These are phyloP conservation scores for Phallusia fumigata DNA, from an alignment of 23 tunicate species.

Conservation along the genomic window DNA sequence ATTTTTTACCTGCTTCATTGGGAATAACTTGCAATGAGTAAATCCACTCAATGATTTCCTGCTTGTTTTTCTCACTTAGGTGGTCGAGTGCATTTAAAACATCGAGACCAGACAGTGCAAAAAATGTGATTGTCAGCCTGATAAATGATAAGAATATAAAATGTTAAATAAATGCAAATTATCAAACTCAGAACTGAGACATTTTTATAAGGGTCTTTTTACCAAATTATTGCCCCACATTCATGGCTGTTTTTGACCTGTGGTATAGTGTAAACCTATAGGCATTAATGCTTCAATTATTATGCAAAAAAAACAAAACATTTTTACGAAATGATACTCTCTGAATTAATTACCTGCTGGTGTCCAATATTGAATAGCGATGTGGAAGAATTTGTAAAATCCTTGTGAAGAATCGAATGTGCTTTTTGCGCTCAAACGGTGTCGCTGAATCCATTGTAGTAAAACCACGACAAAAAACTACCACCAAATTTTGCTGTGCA, in stretches of 20 bases:
- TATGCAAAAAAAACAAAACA: no score
- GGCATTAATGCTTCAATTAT: no score
- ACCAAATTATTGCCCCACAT: no score
- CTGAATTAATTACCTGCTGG: conserved; percentile 91
- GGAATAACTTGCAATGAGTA: conserved; percentile 87
- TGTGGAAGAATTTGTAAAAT: conserved; percentile 77
- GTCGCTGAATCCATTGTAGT: neutral
- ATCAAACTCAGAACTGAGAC: no score
- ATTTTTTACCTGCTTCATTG: conserved; percentile 43
- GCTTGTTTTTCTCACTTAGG: conserved; percentile 54
- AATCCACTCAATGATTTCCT: conserved; percentile 96
- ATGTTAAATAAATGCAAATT: no score
- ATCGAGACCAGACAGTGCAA: conserved; percentile 89
- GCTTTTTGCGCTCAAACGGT: conserved; percentile 71
- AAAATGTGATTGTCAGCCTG: conserved; percentile 86
- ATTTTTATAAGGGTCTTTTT: no score
- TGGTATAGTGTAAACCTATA: no score
- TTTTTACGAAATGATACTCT: no score
- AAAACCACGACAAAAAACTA: neutral
- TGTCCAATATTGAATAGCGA: conserved; percentile 71
- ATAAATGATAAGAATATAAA: no score
- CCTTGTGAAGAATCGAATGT: conserved; percentile 66
- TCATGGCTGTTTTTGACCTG: no score
- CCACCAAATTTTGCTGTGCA: no score
- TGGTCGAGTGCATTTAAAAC: conserved; percentile 67